Evolutionary conservation across 2,888 invertebrate species (phyloP).

Genomic region (Pyrrhosoma nymphula): DNA sequence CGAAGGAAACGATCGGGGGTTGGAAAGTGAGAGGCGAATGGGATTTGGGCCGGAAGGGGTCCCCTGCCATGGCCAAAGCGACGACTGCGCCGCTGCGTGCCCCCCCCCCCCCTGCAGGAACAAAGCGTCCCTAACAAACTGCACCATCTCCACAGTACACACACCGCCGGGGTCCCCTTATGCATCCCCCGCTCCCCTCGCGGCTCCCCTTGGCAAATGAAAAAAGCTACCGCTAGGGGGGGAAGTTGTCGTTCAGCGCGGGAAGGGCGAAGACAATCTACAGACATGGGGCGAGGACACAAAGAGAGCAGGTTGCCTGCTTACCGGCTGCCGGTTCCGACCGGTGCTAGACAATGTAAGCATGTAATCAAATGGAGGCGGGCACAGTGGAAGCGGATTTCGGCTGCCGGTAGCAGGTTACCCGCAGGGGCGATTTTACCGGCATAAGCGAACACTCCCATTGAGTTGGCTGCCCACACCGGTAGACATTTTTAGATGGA

Average conservation of each 20-base stretch:
- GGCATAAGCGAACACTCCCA: too few species aligned
- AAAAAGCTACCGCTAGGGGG: background rate
- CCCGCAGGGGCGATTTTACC: too few species aligned
- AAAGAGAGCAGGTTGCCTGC: too few species aligned
- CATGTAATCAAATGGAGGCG: too few species aligned
- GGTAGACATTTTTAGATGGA: too few species aligned
- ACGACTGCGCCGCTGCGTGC: background rate
- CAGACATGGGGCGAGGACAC: too few species aligned
- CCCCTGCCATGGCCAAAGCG: background rate
- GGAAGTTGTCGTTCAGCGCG: background rate
- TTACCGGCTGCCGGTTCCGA: too few species aligned
- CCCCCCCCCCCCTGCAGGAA: background rate
- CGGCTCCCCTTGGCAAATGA: background rate
- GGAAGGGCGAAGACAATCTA: background rate
- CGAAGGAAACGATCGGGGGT: conserved; percentile 5
- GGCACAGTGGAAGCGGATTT: too few species aligned
- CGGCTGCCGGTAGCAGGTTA: too few species aligned
- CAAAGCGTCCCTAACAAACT: too few species aligned
- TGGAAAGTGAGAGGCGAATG: background rate
- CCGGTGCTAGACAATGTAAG: too few species aligned
- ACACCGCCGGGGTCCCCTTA: background rate
- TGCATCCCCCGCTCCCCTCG: background rate
- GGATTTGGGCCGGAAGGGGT: background rate
- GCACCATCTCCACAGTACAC: background rate
- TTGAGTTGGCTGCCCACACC: too few species aligned